phyloP scores from a whole-genome alignment of 2,797 vertebrate genomes.

The Oreonectes daqikongensis region DNA sequence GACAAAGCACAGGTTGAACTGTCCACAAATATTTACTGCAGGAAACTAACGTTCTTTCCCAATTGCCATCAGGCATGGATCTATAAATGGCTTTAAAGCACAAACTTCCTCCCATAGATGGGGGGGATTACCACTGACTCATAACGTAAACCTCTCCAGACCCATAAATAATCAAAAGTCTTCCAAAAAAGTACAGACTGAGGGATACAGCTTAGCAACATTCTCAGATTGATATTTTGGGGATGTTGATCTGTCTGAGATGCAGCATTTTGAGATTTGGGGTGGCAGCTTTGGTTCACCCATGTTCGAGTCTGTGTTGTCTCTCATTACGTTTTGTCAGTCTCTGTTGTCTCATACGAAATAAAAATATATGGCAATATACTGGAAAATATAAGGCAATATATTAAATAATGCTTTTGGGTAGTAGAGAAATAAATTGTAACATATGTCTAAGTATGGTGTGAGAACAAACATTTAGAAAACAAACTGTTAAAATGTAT shows the following conservation, averaged over 20 bases:
- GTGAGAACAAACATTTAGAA: too few relatives aligned
- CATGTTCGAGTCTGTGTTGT: background rate
- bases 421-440: too few relatives aligned
- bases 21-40: slow-evolving; percentile 59
- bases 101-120: slow-evolving; percentile 47
- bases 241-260: background rate
- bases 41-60: slow-evolving; percentile 72
- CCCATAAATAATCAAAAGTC: slow-evolving; percentile 10
- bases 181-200: background rate
- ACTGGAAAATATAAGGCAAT: too few relatives aligned
- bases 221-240: background rate
- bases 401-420: too few relatives aligned
- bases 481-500: too few relatives aligned
- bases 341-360: background rate
- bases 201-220: background rate
- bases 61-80: slow-evolving; percentile 53
- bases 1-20: slow-evolving; percentile 58
- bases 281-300: background rate
- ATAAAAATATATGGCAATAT: background rate
- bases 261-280: background rate
- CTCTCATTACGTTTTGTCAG: background rate
- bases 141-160: background rate
- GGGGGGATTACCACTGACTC: slow-evolving; percentile 12
- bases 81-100: slow-evolving; percentile 65
- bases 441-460: too few relatives aligned